Evolutionary conservation across 2,888 invertebrate genomes (phyloP).

Genomic region (Oligia latruncula): DNA sequence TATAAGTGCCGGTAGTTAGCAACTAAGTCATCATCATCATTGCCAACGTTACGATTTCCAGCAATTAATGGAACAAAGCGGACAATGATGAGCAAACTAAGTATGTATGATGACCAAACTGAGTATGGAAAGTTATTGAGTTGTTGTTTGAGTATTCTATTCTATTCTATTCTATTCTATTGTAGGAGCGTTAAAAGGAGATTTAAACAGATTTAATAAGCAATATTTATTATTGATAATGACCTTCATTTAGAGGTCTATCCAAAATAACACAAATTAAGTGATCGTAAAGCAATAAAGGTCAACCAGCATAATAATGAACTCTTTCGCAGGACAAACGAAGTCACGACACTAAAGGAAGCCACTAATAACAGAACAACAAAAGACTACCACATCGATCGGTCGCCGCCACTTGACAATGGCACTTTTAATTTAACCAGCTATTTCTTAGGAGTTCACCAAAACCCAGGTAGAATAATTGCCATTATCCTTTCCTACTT

Average conservation of each 20-base stretch:
- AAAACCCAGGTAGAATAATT: slow-evolving; percentile 75
- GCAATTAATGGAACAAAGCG: not conserved
- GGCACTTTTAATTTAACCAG: slow-evolving; percentile 79
- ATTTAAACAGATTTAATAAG: not conserved
- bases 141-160: too few species aligned
- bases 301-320: slow-evolving; percentile 3
- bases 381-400: slow-evolving; percentile 76
- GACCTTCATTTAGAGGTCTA: not conserved
- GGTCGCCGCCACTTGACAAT: slow-evolving; percentile 72
- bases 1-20: not conserved
- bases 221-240: not conserved
- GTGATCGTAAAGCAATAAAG: not conserved
- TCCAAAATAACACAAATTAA: too few species aligned
- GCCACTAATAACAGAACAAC: slow-evolving; percentile 80
- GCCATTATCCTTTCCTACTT: too few species aligned
- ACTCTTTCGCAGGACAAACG: slow-evolving; percentile 82
- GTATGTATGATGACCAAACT: not conserved
- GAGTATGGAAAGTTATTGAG: not conserved
- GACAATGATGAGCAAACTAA: not conserved
- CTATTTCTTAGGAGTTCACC: slow-evolving; percentile 83
- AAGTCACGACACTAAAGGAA: slow-evolving; percentile 86
- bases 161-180: too few species aligned
- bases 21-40: not conserved
- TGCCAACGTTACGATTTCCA: not conserved
- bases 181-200: not conserved